Conservation (phyloP, 2,797 vertebrate species). For the Todus mexicanus region DNA sequence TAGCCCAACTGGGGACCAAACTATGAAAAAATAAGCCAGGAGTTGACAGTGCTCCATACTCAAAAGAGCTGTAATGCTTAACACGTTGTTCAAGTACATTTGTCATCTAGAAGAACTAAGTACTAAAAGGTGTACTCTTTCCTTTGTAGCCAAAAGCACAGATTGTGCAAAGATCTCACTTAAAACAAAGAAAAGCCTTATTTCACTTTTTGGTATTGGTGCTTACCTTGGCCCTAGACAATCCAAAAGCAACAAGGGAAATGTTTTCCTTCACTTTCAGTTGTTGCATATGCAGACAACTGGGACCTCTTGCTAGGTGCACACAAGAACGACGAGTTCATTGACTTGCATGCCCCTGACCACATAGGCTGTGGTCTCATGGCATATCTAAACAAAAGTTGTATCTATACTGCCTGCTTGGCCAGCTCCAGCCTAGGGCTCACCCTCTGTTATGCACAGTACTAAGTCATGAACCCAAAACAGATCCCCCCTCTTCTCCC, state of each 20-base stretch:
- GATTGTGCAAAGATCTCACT: not conserved
- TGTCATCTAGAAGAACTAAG: not conserved
- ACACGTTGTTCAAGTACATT: not conserved
- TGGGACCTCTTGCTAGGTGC: not conserved
- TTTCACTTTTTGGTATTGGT: not conserved
- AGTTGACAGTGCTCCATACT: not conserved
- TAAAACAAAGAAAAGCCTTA: not conserved
- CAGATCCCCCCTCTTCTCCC: not conserved
- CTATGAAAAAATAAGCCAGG: not conserved
- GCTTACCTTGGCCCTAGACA: not conserved
- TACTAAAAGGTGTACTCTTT: not conserved
- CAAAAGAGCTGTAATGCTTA: not conserved
- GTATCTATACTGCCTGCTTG: not conserved
- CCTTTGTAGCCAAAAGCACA: not conserved
- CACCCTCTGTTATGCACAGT: no score
- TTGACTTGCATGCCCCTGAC: not conserved
- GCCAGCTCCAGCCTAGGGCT: not conserved
- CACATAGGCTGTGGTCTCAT: not conserved
- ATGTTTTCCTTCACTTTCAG: not conserved
- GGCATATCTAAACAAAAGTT: not conserved
- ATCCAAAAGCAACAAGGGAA: not conserved
- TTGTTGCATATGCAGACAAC: not conserved
- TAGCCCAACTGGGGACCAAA: not conserved
- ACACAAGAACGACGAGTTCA: fast-evolving
- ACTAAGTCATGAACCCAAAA: not conserved